Percentiles rank a stretch among this genome's conserved stretches.
phyloP scores from a whole-genome alignment of 2,113 vertebrate species.

The Bungarus multicinctus region DNA sequence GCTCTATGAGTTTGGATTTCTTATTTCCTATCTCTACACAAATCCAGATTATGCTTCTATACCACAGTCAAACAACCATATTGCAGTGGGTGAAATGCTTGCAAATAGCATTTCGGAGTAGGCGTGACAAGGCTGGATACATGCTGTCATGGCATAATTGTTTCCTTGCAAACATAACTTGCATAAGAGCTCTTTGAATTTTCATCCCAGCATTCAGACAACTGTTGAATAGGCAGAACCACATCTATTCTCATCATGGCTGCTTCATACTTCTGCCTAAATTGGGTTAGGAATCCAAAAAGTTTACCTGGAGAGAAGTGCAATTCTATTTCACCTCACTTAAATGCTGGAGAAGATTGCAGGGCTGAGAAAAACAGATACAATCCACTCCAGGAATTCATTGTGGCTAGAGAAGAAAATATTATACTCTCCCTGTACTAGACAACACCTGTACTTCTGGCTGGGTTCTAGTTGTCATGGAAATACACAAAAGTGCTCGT shows the following conservation, averaged over 20 bases:
- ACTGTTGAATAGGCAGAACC: conserved; percentile 32
- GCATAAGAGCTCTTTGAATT: conserved; percentile 44
- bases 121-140: conserved; percentile 54
- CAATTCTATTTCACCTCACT: not conserved
- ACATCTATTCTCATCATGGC: conserved; percentile 13
- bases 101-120: conserved; percentile 62
- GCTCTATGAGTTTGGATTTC: conserved; percentile 13
- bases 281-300: conserved; percentile 13
- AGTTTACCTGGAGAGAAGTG: not conserved
- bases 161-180: conserved; percentile 60
- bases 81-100: conserved; percentile 68
- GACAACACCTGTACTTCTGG: not conserved
- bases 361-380: not conserved
- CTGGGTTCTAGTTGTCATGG: not conserved
- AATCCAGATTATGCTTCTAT: conserved; percentile 34
- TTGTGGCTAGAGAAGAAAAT: not conserved
- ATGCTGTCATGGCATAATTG: conserved; percentile 50
- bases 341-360: not conserved
- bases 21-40: conserved; percentile 34
- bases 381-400: not conserved
- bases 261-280: conserved; percentile 20
- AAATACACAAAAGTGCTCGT: not conserved
- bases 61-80: conserved; percentile 60
- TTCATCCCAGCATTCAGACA: conserved; percentile 21
- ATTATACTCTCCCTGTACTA: not conserved